Percentiles rank a stretch among this genome's conserved stretches.
These are phyloP conservation scores for Pollachius pollachius DNA, from an alignment of 2,113 vertebrate genomes.

Conservation along the genomic window DNA sequence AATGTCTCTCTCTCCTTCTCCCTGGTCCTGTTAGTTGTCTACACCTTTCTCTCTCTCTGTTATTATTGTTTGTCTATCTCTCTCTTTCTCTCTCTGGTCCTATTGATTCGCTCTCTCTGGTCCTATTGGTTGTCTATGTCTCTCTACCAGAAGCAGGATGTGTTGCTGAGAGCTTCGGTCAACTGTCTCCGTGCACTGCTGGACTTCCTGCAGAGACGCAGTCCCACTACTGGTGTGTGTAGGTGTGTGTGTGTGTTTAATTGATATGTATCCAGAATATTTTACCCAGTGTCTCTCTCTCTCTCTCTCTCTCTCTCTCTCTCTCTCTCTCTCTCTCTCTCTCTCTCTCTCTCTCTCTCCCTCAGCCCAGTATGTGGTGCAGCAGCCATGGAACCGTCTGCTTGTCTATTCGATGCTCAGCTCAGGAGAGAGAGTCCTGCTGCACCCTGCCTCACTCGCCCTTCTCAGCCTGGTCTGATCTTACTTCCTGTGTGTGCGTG, in stretches of 20 bases:
- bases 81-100: constrained; percentile 4
- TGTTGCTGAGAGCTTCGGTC: constrained; percentile 72
- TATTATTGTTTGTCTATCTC: neutral
- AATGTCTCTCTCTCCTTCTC: too few relatives aligned
- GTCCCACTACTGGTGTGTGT: constrained; percentile 59
- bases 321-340: constrained; percentile 6
- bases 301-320: constrained; percentile 12
- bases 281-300: constrained; percentile 16
- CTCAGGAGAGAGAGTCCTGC: constrained; percentile 72
- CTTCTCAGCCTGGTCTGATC: constrained; percentile 82
- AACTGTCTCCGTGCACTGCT: constrained; percentile 79
- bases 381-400: constrained; percentile 88
- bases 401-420: constrained; percentile 79
- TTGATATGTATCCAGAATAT: neutral
- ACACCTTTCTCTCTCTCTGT: neutral
- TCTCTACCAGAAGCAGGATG: constrained; percentile 74
- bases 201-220: constrained; percentile 71
- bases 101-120: neutral
- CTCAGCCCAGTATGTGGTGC: constrained; percentile 76
- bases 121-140: neutral
- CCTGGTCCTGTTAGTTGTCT: too few relatives aligned
- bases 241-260: constrained; percentile 10
- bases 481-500: neutral
- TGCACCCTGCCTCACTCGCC: constrained; percentile 83
- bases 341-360: constrained; percentile 2